Conservation (phyloP, 2,797 vertebrate genomes). For the Rhynchonycteris naso region DNA sequence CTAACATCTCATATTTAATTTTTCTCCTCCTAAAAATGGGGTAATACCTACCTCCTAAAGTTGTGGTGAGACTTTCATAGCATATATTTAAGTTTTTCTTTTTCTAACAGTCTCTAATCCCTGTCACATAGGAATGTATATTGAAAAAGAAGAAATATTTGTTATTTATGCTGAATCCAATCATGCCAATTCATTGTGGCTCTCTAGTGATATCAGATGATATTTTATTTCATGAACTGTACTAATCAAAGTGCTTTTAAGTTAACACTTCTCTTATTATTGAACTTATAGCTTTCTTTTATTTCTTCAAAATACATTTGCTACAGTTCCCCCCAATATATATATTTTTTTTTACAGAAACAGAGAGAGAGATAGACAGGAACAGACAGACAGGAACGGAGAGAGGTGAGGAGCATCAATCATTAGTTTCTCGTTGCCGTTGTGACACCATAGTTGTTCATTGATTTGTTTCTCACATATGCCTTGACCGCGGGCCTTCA, state of each 20-base stretch:
- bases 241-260: neutral
- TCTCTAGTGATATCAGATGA: neutral
- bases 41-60: neutral
- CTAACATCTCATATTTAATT: neutral
- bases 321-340: no score
- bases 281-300: neutral
- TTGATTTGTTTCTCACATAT: no score
- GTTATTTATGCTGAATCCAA: neutral
- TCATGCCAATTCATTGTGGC: neutral
- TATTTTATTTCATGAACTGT: conserved; percentile 11
- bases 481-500: no score
- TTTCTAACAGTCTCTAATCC: neutral
- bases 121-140: neutral
- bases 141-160: neutral
- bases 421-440: no score
- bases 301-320: neutral
- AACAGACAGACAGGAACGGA: no score
- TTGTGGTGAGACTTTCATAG: neutral
- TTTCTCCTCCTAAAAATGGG: neutral
- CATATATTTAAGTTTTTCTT: neutral
- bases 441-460: no score
- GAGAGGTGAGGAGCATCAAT: no score
- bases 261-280: neutral
- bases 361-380: no score
- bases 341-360: no score